These are phyloP conservation scores for Heterodera carotae DNA, from an alignment of 1,140 invertebrate species.

Conservation along the genomic window DNA sequence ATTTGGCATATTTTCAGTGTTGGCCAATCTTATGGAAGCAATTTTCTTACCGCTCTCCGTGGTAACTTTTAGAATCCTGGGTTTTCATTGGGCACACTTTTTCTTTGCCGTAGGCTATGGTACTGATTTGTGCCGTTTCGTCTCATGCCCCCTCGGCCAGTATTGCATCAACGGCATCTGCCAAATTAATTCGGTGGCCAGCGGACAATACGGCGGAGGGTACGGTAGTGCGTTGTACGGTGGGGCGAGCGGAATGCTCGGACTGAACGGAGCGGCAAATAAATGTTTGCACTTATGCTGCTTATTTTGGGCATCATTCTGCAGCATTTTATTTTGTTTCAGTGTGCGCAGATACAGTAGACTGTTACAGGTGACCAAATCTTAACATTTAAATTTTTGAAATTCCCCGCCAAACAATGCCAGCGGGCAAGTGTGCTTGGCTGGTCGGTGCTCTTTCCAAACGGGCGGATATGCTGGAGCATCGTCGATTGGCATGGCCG, in stretches of 20 bases:
- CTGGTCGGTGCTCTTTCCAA: slow-evolving; percentile 51
- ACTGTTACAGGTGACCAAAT: slow-evolving; percentile 46
- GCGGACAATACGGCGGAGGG: slow-evolving; percentile 31
- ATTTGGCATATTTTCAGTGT: slow-evolving; percentile 17
- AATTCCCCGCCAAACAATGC: neutral
- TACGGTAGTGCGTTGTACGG: slow-evolving; percentile 30
- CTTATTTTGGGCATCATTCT: neutral
- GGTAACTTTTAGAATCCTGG: slow-evolving; percentile 1
- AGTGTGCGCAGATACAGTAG: slow-evolving; percentile 55
- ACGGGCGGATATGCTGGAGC: slow-evolving; percentile 29
- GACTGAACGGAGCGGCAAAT: slow-evolving; percentile 41
- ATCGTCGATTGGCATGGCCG: neutral
- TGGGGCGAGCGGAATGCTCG: slow-evolving; percentile 34
- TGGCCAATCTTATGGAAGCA: slow-evolving; percentile 55
- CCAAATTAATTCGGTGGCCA: slow-evolving; percentile 30
- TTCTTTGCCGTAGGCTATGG: slow-evolving; percentile 50
- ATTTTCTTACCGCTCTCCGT: slow-evolving; percentile 55
- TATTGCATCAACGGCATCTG: slow-evolving; percentile 62
- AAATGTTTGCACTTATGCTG: slow-evolving; percentile 27
- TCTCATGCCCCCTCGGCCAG: slow-evolving; percentile 63
- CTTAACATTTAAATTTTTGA: no score
- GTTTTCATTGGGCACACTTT: neutral
- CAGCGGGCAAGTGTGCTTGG: slow-evolving; percentile 54
- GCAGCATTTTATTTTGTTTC: slow-evolving; percentile 4
- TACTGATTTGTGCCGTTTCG: slow-evolving; percentile 56